Base-by-base conservation (phyloP, 2,888 invertebrate genomes). In the Phaedon cochleariae region DNA sequence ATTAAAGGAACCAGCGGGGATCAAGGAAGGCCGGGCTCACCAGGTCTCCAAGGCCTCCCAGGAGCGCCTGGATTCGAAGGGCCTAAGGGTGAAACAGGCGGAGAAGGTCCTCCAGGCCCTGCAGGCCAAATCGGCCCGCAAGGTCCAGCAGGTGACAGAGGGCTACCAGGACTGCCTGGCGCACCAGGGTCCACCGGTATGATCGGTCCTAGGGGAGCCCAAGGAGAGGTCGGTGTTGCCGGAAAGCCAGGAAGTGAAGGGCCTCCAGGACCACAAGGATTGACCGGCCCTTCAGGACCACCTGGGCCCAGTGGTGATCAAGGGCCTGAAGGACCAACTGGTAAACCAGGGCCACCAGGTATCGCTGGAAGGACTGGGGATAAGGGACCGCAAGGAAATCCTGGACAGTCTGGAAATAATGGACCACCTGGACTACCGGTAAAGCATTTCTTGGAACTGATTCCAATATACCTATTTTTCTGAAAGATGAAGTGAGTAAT, bases 241-340 rank as follows among this genome's bases (percentile, higher is more conserved):
- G 93, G 93, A 0, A 92, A 92, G 82, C 85, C 90, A 6, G 93
- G 93, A 18, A 83, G 86, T 53, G 91, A 92, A 77, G 94, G 94
- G 2, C 86, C 89, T n/a, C 85, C 88, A 1, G 94, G 94, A 41
- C 87, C 87, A 34, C 83, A 85, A 20, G 93, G 93, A 4, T 79
- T 87, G 54, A 81, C 85, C 17, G 93, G 94, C 2, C 87, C 89
- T 0, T 87, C 88, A 72, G 94, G 94, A 0, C 86, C 87, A 1
- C 86, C 87, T 4, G 92, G 93, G 15, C 86, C 86, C 0, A 74
- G 80, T 53, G 88, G 88, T 9, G 89, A 89, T 74, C 83, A 85
- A 67, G 90, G 90, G 18, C 85, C 86, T 1, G 87, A 88, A 79
- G 90, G 87, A 41, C 78, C 89, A 0, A 82, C 89, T 0, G 92